Base-by-base conservation (phyloP, 2,888 invertebrate species). In the Tubulanus polymorphus region DNA sequence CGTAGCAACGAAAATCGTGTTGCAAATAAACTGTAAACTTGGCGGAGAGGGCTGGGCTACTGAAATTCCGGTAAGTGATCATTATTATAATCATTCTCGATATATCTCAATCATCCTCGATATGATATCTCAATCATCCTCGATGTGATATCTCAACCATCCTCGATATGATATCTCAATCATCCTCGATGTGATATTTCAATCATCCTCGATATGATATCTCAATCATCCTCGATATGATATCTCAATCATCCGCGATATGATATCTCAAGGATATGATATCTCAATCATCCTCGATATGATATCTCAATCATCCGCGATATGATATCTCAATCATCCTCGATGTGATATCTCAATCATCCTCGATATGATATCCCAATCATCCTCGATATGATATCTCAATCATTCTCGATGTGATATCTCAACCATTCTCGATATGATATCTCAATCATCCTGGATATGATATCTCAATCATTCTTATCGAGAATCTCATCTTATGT, bases 21-120 rank as follows among this genome's bases (percentile, higher is more conserved):
- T 96, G 18, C 96, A 97, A 74, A 85, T 97, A 65, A 91, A 91
- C 74, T 91, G 92, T 69, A 97, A 96, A 81, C 77, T 95, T 30
- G 93, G 94, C 20, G 95, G 94, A 0, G 87, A 89, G 0, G 90
- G 93, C 0, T 95, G 94, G 94, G 81, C 84, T 1, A 84, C 91
- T 0, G 82, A 84, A 0, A 81, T 76, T 28, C 75, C 76, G 3
- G 77, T 78, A 65, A 66, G 73, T 71, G n/a, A n/a, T n/a, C n/a
- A n/a, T n/a, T n/a, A n/a, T n/a, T n/a, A n/a, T n/a, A n/a, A n/a
- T n/a, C n/a, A 10, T 32, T 32, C n/a, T n/a, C 10, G 35, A 32
- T 10, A 10, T 32, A n/a, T 32, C 35, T n/a, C 10, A n/a, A 10
- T 32, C 35, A 10, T 32, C 35, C n/a, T 32, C 35, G n/a, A 32